Percentiles rank a stretch among this genome's conserved stretches.
phyloP scores from a whole-genome alignment of 2,797 vertebrate genomes.

The Sebastiscus tertius region DNA sequence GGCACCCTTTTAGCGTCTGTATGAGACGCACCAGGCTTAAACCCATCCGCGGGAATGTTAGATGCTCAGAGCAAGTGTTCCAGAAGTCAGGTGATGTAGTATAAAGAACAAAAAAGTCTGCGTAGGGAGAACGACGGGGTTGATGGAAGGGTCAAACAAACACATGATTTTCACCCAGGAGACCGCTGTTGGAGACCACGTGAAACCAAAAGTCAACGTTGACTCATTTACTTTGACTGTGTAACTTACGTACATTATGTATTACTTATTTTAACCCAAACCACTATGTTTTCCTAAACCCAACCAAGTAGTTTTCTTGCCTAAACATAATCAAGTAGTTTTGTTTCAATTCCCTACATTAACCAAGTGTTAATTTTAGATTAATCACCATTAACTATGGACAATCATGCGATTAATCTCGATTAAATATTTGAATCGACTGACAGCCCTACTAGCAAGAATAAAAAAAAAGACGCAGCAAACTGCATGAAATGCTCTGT shows the following conservation, averaged over 20 bases:
- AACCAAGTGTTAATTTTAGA: neutral
- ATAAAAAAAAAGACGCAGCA: no score
- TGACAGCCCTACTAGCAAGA: no score
- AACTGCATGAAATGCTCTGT: no score
- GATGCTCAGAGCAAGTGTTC: no score
- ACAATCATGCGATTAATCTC: no score
- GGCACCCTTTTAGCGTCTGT: neutral
- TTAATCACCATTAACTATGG: no score
- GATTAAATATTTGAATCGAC: no score
- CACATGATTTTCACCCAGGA: neutral
- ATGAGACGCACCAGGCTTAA: neutral
- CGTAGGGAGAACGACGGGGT: neutral
- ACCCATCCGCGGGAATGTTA: no score
- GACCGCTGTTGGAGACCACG: neutral
- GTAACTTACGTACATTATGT: neutral
- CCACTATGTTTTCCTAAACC: neutral
- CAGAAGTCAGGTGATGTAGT: neutral
- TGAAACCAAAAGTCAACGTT: neutral
- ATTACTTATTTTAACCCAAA: neutral
- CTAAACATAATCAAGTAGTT: neutral
- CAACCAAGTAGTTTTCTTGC: neutral
- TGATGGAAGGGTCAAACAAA: neutral
- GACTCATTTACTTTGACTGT: neutral
- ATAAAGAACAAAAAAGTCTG: no score
- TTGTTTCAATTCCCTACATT: neutral